A percentile compares a stretch with the other conserved stretches of the same genome.
phyloP scores from a whole-genome alignment of 2,113 vertebrate species.

The Henicopernis longicauda region DNA sequence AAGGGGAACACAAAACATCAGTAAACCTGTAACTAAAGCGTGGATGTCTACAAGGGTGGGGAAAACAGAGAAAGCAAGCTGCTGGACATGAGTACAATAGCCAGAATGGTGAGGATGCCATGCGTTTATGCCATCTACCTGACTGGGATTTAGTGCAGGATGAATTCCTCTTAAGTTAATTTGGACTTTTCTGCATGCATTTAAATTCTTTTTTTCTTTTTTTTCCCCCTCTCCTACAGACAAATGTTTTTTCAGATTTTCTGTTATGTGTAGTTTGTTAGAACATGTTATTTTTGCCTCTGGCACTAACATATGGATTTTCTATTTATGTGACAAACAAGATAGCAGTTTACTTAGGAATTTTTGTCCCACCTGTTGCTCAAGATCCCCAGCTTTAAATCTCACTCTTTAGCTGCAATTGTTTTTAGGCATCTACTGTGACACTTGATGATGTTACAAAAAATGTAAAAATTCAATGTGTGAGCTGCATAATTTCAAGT shows the following conservation, averaged over 20 bases:
- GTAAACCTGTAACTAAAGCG: not conserved
- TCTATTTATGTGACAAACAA: conserved; percentile 48
- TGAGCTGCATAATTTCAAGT: conserved; percentile 21
- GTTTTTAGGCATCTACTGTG: conserved; percentile 27
- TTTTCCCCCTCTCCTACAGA: not conserved
- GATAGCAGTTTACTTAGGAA: conserved; percentile 17
- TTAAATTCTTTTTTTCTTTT: not conserved
- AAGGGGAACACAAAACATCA: not conserved
- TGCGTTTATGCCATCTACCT: not conserved
- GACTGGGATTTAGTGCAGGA: not conserved
- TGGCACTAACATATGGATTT: conserved; percentile 27
- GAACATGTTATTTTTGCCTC: conserved; percentile 6
- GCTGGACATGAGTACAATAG: not conserved
- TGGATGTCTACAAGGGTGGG: not conserved
- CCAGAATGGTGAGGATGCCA: not conserved
- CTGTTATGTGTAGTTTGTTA: not conserved
- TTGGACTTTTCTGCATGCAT: not conserved
- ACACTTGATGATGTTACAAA: conserved; percentile 2
- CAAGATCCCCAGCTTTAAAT: conserved; percentile 12
- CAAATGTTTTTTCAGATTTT: not conserved
- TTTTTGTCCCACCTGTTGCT: conserved; percentile 50
- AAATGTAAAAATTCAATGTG: not conserved
- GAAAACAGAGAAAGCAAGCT: not conserved
- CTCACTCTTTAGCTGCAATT: not conserved
- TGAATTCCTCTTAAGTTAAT: not conserved